Conservation (phyloP, 2,888 invertebrate species). For the Cosmia pyralina region DNA sequence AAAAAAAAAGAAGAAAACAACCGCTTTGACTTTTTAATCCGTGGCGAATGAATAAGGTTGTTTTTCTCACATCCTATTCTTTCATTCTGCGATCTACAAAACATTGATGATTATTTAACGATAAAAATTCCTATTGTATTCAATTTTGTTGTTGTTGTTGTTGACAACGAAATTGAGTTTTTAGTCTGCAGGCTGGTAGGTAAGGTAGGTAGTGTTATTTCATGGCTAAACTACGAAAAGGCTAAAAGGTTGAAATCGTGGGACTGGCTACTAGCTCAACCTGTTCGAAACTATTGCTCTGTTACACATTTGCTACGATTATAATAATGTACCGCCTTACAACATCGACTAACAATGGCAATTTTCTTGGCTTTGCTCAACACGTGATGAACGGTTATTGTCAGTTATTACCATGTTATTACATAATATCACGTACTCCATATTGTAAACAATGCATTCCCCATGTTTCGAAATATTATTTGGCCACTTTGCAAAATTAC, state of each 20-base stretch:
- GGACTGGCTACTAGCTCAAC: background rate
- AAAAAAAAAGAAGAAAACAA: conserved; percentile 38
- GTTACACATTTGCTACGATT: conserved; percentile 25
- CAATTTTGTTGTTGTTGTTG: background rate
- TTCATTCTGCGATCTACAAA: background rate
- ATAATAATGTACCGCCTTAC: conserved; percentile 32
- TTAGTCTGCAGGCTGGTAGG: background rate
- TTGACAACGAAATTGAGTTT: background rate
- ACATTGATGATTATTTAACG: background rate
- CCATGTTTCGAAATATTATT: conserved; percentile 16
- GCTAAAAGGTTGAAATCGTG: background rate
- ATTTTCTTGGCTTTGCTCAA: conserved; percentile 51
- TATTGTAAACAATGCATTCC: background rate
- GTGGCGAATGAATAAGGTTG: conserved; percentile 1
- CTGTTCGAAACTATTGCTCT: conserved; percentile 15
- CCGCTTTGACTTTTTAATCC: background rate
- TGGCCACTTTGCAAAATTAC: conserved; percentile 13
- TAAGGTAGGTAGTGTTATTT: background rate
- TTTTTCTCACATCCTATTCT: background rate
- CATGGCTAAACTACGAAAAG: background rate
- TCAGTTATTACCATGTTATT: conserved; percentile 25
- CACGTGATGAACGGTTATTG: conserved; percentile 30
- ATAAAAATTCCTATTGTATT: background rate
- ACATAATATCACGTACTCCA: conserved; percentile 23
- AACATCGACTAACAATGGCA: conserved; percentile 37